Evolutionary conservation across 2,888 invertebrate genomes (phyloP).

Genomic region (Epistrophe eligans): DNA sequence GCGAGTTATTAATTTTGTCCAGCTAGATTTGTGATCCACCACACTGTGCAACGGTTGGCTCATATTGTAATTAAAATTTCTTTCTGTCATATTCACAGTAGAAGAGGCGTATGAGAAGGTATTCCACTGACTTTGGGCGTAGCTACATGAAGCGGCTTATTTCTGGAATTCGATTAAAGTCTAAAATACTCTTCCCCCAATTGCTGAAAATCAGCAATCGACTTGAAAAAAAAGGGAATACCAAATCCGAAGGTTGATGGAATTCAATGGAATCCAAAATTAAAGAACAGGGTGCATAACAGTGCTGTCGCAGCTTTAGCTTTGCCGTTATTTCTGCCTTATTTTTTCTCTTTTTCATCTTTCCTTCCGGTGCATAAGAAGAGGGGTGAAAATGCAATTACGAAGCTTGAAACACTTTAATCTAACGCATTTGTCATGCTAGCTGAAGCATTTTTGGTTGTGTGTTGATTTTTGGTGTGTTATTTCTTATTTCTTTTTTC

Average conservation of each 20-base stretch:
- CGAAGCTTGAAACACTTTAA: constrained; percentile 57
- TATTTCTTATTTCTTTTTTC: neutral
- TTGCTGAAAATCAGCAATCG: constrained; percentile 29
- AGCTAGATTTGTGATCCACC: too few relatives aligned
- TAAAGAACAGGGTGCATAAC: constrained; percentile 30
- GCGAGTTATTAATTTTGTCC: too few relatives aligned
- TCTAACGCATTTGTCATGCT: constrained; percentile 69
- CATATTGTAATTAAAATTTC: constrained; percentile 67
- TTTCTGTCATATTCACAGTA: constrained; percentile 21
- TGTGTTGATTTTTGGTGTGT: constrained; percentile 52
- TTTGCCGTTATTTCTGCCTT: neutral
- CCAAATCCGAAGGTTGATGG: constrained; percentile 16
- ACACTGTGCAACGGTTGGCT: too few relatives aligned
- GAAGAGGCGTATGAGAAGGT: neutral
- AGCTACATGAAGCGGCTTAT: constrained; percentile 27
- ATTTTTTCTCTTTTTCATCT: constrained; percentile 12
- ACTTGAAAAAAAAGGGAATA: constrained; percentile 21
- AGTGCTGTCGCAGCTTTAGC: constrained; percentile 49
- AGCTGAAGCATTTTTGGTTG: constrained; percentile 22
- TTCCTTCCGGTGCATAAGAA: constrained; percentile 43
- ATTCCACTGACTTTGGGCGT: neutral
- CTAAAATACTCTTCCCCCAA: constrained; percentile 27
- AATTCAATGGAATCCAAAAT: constrained; percentile 60
- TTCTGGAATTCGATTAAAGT: constrained; percentile 59
- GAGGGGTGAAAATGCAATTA: constrained; percentile 71